phyloP scores from a whole-genome alignment of 2,797 vertebrate genomes.

The Coendou prehensilis region DNA sequence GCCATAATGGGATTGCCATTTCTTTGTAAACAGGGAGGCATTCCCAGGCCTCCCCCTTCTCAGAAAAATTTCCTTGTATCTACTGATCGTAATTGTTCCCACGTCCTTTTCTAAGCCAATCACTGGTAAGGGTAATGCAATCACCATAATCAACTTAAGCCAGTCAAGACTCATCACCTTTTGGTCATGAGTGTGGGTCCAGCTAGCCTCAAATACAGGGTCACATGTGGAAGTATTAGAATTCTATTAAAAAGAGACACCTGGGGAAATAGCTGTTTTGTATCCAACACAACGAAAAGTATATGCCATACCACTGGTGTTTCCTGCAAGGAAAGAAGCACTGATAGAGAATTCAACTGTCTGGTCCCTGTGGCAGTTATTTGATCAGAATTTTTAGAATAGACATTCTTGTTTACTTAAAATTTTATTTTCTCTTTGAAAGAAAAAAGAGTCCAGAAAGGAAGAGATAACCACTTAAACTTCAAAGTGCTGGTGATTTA shows the following conservation, averaged over 20 bases:
- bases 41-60: not conserved
- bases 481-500: not conserved
- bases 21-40: not conserved
- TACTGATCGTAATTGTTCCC: not conserved
- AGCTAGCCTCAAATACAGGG: not conserved
- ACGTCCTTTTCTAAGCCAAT: constrained; percentile 13
- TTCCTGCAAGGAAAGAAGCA: not conserved
- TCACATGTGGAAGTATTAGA: not conserved
- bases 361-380: not conserved
- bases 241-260: not conserved
- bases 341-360: not conserved
- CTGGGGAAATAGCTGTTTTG: not conserved
- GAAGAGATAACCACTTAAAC: not conserved
- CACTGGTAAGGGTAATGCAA: not conserved
- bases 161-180: not conserved
- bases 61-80: not conserved
- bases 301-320: not conserved
- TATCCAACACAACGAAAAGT: not conserved
- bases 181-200: not conserved
- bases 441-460: not conserved
- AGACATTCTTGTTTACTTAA: not conserved
- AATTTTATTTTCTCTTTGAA: not conserved
- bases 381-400: constrained; percentile 23
- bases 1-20: rapidly evolving
- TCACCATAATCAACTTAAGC: not conserved